A percentile compares a stretch with the other conserved stretches of the same genome.
Evolutionary conservation across 2,797 vertebrate species (phyloP).

Genomic region (Epinephelus coioides): DNA sequence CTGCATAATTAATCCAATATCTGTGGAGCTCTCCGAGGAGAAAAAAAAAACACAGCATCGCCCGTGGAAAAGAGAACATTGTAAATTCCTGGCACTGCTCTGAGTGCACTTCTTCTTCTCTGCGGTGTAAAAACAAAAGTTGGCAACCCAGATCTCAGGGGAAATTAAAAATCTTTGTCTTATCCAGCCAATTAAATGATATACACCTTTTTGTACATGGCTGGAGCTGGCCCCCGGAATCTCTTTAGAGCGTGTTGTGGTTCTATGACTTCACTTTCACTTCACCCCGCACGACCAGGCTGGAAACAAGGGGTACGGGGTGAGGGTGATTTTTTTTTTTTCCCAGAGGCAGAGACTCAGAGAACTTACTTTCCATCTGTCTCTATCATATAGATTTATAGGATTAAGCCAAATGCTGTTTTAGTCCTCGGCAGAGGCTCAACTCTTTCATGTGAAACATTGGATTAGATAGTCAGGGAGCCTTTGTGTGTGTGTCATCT

Average conservation of each 20-base stretch:
- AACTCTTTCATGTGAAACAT: conserved; percentile 79
- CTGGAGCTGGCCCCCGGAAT: conserved; percentile 66
- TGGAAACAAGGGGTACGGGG: conserved; percentile 23
- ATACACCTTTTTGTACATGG: conserved; percentile 74
- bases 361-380: conserved; percentile 81
- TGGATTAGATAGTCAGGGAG: conserved; percentile 75
- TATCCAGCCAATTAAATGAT: conserved; percentile 82
- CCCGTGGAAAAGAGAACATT: conserved; percentile 66
- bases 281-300: conserved; percentile 19
- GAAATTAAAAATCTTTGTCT: conserved; percentile 84
- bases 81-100: conserved; percentile 74
- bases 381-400: conserved; percentile 76
- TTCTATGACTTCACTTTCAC: conserved; percentile 36
- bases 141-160: conserved; percentile 74
- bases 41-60: conserved; percentile 36
- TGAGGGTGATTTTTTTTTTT: conserved; percentile 40
- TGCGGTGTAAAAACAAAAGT: conserved; percentile 78
- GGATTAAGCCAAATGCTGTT: conserved; percentile 78
- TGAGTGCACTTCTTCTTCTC: conserved; percentile 65
- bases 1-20: conserved; percentile 79
- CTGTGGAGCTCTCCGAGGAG: conserved; percentile 59
- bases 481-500: conserved; percentile 64
- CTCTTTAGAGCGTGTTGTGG: conserved; percentile 70
- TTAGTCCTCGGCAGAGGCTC: conserved; percentile 66
- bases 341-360: conserved; percentile 49